Conservation (phyloP, 37 sponge, comb jelly and placozoan species). For the Dysidea cf. avara region DNA sequence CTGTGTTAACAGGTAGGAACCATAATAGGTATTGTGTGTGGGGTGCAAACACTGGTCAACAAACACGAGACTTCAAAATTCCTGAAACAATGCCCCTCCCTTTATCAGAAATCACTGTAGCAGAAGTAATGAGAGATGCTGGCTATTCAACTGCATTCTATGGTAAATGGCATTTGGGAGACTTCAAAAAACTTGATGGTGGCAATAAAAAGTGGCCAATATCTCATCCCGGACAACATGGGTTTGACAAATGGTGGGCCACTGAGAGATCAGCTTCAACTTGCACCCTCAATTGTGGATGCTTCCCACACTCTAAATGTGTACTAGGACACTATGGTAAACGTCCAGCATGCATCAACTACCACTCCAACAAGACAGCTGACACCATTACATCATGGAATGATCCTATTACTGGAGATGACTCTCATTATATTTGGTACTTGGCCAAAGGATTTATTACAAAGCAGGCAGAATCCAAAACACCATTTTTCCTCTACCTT, state of each 20-base stretch:
- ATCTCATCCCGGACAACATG: too few relatives aligned
- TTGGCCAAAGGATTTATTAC: constrained; percentile 10
- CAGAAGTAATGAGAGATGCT: constrained; percentile 23
- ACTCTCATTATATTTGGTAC: constrained; percentile 42
- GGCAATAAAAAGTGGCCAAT: too few relatives aligned
- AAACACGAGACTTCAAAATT: constrained; percentile 26
- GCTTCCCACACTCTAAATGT: constrained; percentile 44
- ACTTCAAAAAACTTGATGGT: too few relatives aligned
- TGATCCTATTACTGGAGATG: constrained; percentile 46
- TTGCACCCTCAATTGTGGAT: constrained; percentile 56
- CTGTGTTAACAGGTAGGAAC: too few relatives aligned
- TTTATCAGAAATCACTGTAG: too few relatives aligned
- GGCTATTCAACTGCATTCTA: constrained; percentile 50
- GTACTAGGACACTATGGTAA: constrained; percentile 44
- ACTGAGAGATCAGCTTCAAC: constrained; percentile 60
- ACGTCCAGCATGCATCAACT: constrained; percentile 50
- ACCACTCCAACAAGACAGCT: constrained; percentile 23
- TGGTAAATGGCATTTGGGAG: constrained; percentile 73
- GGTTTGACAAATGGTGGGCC: too few relatives aligned
- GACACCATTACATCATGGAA: neutral
- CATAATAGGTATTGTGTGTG: too few relatives aligned
- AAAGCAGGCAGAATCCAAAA: too few relatives aligned
- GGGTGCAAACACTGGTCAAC: constrained; percentile 52
- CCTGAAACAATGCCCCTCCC: constrained; percentile 42
- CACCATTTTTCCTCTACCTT: constrained; percentile 70